These are phyloP conservation scores for Pachyrhynchus sulphureomaculatus DNA, from an alignment of 1,140 invertebrate genomes.

Conservation along the genomic window DNA sequence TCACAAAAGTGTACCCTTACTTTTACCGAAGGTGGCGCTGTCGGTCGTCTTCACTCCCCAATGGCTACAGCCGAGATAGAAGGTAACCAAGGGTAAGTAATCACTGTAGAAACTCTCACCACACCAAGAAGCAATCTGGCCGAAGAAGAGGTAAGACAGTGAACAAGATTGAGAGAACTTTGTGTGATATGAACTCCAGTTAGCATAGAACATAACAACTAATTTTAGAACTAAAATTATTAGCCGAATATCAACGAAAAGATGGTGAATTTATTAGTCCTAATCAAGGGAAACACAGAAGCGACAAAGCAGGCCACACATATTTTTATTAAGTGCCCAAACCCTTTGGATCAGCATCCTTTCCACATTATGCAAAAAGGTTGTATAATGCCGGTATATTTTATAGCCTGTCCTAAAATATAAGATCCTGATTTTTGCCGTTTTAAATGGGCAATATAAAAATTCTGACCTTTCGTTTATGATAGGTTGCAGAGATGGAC, in stretches of 20 bases:
- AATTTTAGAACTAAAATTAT: constrained; percentile 43
- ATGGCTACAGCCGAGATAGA: constrained; percentile 70
- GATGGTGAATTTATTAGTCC: constrained; percentile 52
- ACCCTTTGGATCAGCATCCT: too few relatives aligned
- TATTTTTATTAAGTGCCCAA: too few relatives aligned
- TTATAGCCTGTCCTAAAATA: too few relatives aligned
- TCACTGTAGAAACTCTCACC: constrained; percentile 68
- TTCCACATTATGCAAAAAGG: too few relatives aligned
- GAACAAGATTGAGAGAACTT: neutral
- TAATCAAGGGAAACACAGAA: neutral
- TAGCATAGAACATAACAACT: neutral
- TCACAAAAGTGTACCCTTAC: too few relatives aligned
- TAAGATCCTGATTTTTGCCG: too few relatives aligned
- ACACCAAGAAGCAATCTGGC: constrained; percentile 63
- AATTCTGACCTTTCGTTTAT: too few relatives aligned
- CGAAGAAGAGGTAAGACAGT: constrained; percentile 54
- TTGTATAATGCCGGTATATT: too few relatives aligned
- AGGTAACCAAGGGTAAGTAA: constrained; percentile 66
- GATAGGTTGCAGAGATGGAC: too few relatives aligned
- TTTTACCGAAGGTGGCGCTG: constrained; percentile 57
- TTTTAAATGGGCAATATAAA: too few relatives aligned
- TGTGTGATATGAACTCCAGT: neutral
- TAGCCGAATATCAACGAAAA: constrained; percentile 62
- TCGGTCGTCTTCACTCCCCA: constrained; percentile 58
- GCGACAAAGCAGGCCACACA: neutral